Conservation (phyloP, 1,140 invertebrate species). For the Drosophila aff. region DNA sequence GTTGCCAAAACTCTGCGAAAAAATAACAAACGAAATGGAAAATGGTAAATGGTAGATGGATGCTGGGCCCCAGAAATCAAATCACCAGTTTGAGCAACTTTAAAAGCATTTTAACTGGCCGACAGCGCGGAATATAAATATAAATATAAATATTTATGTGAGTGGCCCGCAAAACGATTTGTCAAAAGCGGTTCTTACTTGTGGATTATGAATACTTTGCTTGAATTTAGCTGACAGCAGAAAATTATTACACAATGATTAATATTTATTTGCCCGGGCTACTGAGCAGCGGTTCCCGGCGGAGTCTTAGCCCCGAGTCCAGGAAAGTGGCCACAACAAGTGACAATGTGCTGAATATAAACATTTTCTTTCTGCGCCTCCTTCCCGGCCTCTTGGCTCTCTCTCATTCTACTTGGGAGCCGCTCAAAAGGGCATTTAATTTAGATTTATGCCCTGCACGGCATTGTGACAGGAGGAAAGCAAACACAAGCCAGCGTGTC, state of each 20-base stretch:
- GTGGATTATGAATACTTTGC: constrained; percentile 84
- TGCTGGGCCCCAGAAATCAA: constrained; percentile 35
- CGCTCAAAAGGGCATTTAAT: constrained; percentile 78
- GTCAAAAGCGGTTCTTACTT: constrained; percentile 83
- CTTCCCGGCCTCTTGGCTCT: neutral
- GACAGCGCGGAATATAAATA: constrained; percentile 22
- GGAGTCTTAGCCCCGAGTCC: constrained; percentile 8
- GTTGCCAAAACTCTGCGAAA: constrained; percentile 15
- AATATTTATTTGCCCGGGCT: constrained; percentile 80
- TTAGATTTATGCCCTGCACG: constrained; percentile 78
- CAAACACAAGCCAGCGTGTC: constrained; percentile 65
- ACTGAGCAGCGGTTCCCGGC: constrained; percentile 44
- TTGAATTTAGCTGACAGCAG: constrained; percentile 84
- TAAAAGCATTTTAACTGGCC: constrained; percentile 51
- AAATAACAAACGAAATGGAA: constrained; percentile 10
- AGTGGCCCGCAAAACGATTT: constrained; percentile 72
- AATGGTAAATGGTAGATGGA: neutral
- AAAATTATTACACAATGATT: constrained; percentile 84
- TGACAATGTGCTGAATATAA: constrained; percentile 78
- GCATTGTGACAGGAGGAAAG: constrained; percentile 69
- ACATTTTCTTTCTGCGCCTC: constrained; percentile 36
- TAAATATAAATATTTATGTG: constrained; percentile 56
- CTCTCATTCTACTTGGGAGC: constrained; percentile 15
- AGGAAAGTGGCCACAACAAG: constrained; percentile 55
- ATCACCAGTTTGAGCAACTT: constrained; percentile 47